Percentiles rank a stretch among this genome's conserved stretches.
phyloP scores from a whole-genome alignment of 2,113 vertebrate species.

The Mobula hypostoma region DNA sequence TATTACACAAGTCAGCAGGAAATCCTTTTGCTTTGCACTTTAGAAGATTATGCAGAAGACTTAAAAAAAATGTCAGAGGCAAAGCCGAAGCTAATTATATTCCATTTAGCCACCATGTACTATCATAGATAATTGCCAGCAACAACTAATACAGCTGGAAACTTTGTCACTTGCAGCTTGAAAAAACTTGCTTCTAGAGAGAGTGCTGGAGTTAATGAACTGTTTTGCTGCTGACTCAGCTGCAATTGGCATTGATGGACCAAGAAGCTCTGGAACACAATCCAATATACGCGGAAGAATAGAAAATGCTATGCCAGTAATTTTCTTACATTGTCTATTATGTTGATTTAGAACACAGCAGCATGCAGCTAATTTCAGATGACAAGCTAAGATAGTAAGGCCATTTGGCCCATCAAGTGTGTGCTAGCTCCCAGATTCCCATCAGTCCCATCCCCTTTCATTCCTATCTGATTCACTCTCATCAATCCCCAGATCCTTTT shows the following conservation, averaged over 20 bases:
- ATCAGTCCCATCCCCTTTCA: not conserved
- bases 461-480: no score
- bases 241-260: not conserved
- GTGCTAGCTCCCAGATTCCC: not conserved
- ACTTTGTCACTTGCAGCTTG: not conserved
- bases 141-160: not conserved
- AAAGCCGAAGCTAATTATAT: not conserved
- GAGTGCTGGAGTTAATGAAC: not conserved
- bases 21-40: constrained; percentile 14
- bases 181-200: not conserved
- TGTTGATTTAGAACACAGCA: not conserved
- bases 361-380: not conserved
- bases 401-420: no score
- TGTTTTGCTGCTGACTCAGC: not conserved
- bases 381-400: not conserved
- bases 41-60: not conserved
- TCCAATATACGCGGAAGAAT: not conserved
- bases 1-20: constrained; percentile 17
- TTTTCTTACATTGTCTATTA: not conserved
- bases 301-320: not conserved
- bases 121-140: not conserved
- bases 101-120: not conserved
- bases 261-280: not conserved
- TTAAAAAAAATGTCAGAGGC: not conserved
- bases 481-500: no score